phyloP scores from a whole-genome alignment of 1,140 invertebrate genomes.

The Bathynomus jamesi region DNA sequence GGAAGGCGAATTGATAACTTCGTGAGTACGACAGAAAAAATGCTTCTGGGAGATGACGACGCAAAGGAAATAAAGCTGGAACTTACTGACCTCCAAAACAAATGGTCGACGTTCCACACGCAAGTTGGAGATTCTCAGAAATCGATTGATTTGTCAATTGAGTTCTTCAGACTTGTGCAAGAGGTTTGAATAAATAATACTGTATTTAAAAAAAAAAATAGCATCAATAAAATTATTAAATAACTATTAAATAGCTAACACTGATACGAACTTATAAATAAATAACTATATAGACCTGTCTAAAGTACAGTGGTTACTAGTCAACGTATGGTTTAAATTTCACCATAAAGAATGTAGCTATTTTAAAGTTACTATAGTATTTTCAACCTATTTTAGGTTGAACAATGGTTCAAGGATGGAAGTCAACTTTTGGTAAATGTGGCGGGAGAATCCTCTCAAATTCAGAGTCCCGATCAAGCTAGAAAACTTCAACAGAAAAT shows the following conservation, averaged over 20 bases:
- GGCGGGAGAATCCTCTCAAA: conserved; percentile 57
- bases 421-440: conserved; percentile 61
- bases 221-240: neutral
- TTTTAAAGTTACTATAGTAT: too few species aligned
- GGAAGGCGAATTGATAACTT: conserved; percentile 66
- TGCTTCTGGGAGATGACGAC: conserved; percentile 46
- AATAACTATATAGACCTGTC: conserved; percentile 5
- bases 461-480: conserved; percentile 54
- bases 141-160: conserved; percentile 49
- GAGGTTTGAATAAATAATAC: conserved; percentile 53
- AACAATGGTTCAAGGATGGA: conserved; percentile 65
- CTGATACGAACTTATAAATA: neutral
- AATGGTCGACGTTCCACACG: conserved; percentile 63
- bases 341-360: too few species aligned
- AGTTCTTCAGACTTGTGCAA: conserved; percentile 53
- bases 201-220: neutral
- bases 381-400: conserved; percentile 47
- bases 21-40: conserved; percentile 58
- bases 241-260: too few species aligned
- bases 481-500: conserved; percentile 55
- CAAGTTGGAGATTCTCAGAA: conserved; percentile 58
- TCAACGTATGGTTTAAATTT: too few species aligned
- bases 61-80: conserved; percentile 51
- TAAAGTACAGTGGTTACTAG: too few species aligned
- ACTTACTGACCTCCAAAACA: conserved; percentile 56